A percentile compares a stretch with the other conserved stretches of the same genome.
Conservation (phyloP, 1,140 invertebrate genomes). For the Drosophila kohkoa region DNA sequence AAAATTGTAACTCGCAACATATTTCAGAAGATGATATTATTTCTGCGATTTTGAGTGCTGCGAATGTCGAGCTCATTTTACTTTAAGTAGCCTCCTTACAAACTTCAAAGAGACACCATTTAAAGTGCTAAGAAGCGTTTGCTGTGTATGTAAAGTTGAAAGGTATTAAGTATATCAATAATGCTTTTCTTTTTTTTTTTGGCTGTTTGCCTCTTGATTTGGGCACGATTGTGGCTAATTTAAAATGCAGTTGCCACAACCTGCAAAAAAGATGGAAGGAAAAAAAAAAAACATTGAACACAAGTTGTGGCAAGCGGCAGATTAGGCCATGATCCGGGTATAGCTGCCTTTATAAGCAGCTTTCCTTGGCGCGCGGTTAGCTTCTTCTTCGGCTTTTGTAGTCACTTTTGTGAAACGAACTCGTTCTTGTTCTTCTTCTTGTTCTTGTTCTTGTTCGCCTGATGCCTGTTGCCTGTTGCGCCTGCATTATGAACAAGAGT, state of each 20-base stretch:
- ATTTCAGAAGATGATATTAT: too few relatives aligned
- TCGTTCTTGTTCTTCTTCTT: not conserved
- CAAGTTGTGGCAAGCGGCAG: constrained; percentile 3
- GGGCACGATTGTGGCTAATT: constrained; percentile 6
- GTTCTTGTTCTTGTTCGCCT: too few relatives aligned
- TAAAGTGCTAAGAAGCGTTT: too few relatives aligned
- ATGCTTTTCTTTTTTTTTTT: not conserved
- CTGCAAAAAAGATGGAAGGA: too few relatives aligned
- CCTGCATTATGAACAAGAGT: constrained; percentile 67
- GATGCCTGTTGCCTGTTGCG: not conserved
- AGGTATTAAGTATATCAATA: constrained; percentile 4
- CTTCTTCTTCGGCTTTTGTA: constrained; percentile 5
- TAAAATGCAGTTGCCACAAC: not conserved
- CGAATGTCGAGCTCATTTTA: too few relatives aligned
- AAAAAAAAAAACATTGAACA: constrained; percentile 3
- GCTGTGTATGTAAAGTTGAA: not conserved
- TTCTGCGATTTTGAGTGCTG: too few relatives aligned
- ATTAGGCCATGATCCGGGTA: constrained; percentile 21
- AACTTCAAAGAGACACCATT: too few relatives aligned
- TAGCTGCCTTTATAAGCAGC: constrained; percentile 19
- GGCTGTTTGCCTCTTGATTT: not conserved
- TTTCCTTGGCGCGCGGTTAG: constrained; percentile 1
- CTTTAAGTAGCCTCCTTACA: too few relatives aligned
- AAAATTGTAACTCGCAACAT: too few relatives aligned
- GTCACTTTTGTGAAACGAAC: constrained; percentile 20